Conservation (phyloP, 2,797 vertebrate genomes). For the Scolopax bukidnonensis region DNA sequence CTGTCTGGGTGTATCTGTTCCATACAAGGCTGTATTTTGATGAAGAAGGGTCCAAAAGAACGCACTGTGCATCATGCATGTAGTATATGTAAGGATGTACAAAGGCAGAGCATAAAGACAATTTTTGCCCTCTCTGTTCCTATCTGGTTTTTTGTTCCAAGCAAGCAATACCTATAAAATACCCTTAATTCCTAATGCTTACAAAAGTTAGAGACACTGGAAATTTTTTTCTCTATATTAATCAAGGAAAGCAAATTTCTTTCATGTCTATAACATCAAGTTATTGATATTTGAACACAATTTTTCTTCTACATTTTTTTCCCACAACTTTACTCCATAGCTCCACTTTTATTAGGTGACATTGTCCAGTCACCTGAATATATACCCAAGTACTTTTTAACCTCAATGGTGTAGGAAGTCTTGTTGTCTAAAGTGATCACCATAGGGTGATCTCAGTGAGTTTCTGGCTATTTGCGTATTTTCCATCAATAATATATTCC, state of each 20-base stretch:
- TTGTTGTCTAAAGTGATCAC: not conserved
- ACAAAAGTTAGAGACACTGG: not conserved
- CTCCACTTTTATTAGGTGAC: not conserved
- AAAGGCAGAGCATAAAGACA: not conserved
- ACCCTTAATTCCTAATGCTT: not conserved
- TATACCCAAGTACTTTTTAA: not conserved
- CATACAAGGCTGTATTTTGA: not conserved
- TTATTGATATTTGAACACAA: not conserved
- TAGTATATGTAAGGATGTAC: not conserved
- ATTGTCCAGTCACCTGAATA: not conserved
- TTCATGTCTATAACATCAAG: not conserved
- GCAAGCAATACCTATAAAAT: not conserved
- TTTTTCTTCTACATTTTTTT: not conserved
- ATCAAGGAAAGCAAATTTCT: not conserved
- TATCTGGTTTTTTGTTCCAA: not conserved
- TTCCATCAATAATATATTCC: not conserved
- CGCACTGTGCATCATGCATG: not conserved
- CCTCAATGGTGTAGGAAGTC: not conserved
- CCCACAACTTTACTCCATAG: not conserved
- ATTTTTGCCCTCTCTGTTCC: not conserved
- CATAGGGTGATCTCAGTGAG: not conserved
- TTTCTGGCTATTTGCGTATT: not conserved
- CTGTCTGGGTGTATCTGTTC: not conserved
- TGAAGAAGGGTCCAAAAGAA: not conserved
- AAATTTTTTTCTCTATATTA: not conserved